A percentile compares a stretch with the other conserved stretches of the same genome.
phyloP scores from a whole-genome alignment of 2,888 invertebrate species.

The Chouioia cunea region DNA sequence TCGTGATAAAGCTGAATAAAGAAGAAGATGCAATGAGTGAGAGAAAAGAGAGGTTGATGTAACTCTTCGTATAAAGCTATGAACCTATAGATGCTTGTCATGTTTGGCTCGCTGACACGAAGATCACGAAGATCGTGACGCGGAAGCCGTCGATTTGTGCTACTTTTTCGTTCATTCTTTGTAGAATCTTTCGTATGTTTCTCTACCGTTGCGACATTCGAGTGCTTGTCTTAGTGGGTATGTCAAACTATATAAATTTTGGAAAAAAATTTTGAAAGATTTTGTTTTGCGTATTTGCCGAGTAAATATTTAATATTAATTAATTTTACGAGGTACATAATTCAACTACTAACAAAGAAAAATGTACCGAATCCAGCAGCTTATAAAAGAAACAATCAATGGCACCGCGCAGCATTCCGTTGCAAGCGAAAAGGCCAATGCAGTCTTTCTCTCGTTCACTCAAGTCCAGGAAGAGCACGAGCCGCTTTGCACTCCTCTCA shows the following conservation, averaged over 20 bases:
- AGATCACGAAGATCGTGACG: constrained; percentile 48
- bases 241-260: too few relatives aligned
- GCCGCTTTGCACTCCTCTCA: constrained; percentile 53
- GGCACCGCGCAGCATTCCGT: neutral
- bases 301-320: too few relatives aligned
- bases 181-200: constrained; percentile 28
- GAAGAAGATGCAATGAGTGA: neutral
- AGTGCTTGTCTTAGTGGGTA: too few relatives aligned
- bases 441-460: neutral
- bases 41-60: constrained; percentile 24
- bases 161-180: constrained; percentile 28
- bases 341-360: too few relatives aligned
- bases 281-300: too few relatives aligned
- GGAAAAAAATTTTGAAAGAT: too few relatives aligned
- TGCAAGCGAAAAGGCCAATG: constrained; percentile 8
- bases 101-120: constrained; percentile 40
- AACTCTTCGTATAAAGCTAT: constrained; percentile 20
- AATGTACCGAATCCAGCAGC: too few relatives aligned
- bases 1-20: neutral
- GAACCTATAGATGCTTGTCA: constrained; percentile 32
- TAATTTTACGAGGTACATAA: too few relatives aligned
- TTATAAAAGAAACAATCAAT: too few relatives aligned
- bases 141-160: constrained; percentile 35
- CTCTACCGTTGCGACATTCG: neutral
- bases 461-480: constrained; percentile 59